phyloP scores from a whole-genome alignment of 2,113 vertebrate genomes.

The Larimichthys crocea region DNA sequence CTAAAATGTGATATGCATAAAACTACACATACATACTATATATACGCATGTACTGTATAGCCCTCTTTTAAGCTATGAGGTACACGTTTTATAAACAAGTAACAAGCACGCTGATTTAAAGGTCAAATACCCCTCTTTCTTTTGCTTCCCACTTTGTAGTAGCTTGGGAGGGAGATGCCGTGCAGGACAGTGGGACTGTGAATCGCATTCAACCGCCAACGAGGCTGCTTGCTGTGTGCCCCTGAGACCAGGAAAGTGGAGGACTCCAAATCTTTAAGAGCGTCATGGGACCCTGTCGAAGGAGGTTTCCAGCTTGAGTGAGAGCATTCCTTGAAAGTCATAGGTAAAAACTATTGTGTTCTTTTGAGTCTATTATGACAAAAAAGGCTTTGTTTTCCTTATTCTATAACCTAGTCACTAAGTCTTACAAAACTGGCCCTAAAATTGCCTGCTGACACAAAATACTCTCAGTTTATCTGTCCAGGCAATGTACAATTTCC shows the following conservation, averaged over 20 bases:
- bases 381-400: not conserved
- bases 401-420: too few relatives aligned
- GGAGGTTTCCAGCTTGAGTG: slow-evolving; percentile 32
- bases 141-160: slow-evolving; percentile 18
- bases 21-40: not conserved
- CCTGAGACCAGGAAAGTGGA: slow-evolving; percentile 20
- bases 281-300: slow-evolving; percentile 21
- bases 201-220: slow-evolving; percentile 48
- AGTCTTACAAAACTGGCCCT: too few relatives aligned
- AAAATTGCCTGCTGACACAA: not conserved
- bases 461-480: not conserved
- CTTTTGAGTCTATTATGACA: not conserved
- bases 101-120: not conserved
- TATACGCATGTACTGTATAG: too few relatives aligned
- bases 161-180: slow-evolving; percentile 13
- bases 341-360: slow-evolving; percentile 45
- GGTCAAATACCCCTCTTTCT: too few relatives aligned
- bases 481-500: too few relatives aligned
- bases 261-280: slow-evolving; percentile 27
- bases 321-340: slow-evolving; percentile 20
- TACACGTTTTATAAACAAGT: too few relatives aligned
- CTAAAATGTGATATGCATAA: not conserved
- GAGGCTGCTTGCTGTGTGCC: slow-evolving; percentile 66
- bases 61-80: too few relatives aligned
- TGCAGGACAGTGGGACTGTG: slow-evolving; percentile 65